Evolutionary conservation across 1,140 invertebrate genomes (phyloP), one percentile per base, ranked within the genome.

Genomic region (Trachymyrmex cornetzi): DNA sequence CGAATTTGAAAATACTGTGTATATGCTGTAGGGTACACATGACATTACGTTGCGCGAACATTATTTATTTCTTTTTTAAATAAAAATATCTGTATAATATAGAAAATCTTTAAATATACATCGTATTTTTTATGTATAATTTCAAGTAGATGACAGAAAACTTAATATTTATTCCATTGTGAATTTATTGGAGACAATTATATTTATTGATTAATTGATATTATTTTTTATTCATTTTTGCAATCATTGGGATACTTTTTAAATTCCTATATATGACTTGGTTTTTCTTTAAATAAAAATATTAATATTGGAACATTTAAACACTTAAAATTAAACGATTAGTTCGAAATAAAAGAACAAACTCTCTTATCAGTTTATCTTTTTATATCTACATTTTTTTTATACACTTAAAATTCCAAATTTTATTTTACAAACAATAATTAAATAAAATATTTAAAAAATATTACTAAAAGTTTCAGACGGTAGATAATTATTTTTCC

Each of bases 391-490:
- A 9, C 2, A 50, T 50, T 50, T 50, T 4, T 16, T 50, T 4
- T 16, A 63, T 16, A 19, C 14, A 63, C 14, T 27, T 1, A 19
- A 64, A 64, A 34, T 34, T 64, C 3, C 30, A 4, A 27, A 61
- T 61, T 67, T 67, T n/a, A 55, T 55, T 19, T 55, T n/a, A 12
- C 3, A 67, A 12, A 67, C 44, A 67, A 67, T 66, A 7, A 38
- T 38, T 9, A 38, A 38, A 38, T 38, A 7, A 38, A 38, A 38
- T 9, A 38, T 38, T 9, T 38, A 9, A 1, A 38, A 38, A 38
- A 38, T 38, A 38, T 38, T 38, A 7, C 0, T 0, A 38, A 38
- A 38, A 38, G 34, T 66, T 66, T 38, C 11, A 24, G 2, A 59
- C 4, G 0, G 9, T 24, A 59, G 24, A 24, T 57, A 24, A 24